These are phyloP conservation scores for Calephelis nemesis DNA, from an alignment of 1,140 invertebrate genomes.

Conservation along the genomic window DNA sequence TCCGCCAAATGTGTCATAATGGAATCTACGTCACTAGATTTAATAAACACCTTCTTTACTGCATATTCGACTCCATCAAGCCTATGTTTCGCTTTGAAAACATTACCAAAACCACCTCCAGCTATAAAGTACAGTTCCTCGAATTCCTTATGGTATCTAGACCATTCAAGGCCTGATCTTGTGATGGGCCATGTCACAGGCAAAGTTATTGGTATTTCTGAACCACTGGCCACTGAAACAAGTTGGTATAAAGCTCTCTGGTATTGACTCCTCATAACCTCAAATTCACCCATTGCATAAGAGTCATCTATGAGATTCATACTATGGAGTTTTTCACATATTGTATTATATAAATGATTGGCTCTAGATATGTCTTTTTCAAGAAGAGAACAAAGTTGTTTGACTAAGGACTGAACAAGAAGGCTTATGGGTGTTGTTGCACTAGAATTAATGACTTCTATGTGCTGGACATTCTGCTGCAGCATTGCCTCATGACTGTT, in stretches of 20 bases:
- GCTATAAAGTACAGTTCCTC: conserved; percentile 86
- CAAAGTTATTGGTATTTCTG: conserved; percentile 70
- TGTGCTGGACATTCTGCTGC: conserved; percentile 57
- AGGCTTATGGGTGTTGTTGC: conserved; percentile 80
- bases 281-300: conserved; percentile 83
- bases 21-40: conserved; percentile 80
- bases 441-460: conserved; percentile 56
- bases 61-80: conserved; percentile 89
- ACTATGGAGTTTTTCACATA: conserved; percentile 82
- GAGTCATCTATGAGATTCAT: conserved; percentile 85
- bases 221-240: conserved; percentile 78
- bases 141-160: conserved; percentile 87
- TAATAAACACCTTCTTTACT: conserved; percentile 88
- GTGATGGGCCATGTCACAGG: conserved; percentile 71
- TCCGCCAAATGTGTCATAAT: conserved; percentile 84
- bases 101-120: conserved; percentile 87
- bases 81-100: conserved; percentile 81
- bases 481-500: conserved; percentile 53
- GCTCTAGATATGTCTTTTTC: conserved; percentile 80
- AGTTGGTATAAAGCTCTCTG: conserved; percentile 82
- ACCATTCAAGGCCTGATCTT: conserved; percentile 76
- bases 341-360: conserved; percentile 81
- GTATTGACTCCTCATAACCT: conserved; percentile 82
- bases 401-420: conserved; percentile 82
- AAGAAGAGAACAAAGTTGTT: conserved; percentile 81